Conservation (phyloP, 2,113 vertebrate species). For the Serinus canaria region DNA sequence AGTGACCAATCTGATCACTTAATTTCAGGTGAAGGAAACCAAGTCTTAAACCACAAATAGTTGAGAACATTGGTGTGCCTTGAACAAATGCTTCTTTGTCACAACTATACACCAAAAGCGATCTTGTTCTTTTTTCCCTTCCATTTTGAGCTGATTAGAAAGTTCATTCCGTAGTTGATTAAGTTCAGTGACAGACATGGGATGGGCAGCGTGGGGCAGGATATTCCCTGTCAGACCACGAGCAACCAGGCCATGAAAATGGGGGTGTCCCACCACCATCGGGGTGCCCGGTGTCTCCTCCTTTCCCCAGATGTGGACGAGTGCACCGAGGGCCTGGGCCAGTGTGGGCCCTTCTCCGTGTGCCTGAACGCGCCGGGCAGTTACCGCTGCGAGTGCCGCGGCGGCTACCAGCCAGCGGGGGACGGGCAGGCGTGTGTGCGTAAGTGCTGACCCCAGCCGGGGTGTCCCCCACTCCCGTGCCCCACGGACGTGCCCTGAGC, state of each 20-base stretch:
- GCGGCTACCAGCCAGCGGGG: slow-evolving; percentile 69
- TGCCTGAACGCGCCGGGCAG: slow-evolving; percentile 83
- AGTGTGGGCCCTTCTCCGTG: slow-evolving; percentile 77
- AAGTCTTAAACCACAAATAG: neutral
- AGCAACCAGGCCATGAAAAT: neutral
- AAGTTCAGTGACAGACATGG: neutral
- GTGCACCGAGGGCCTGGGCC: slow-evolving; percentile 74
- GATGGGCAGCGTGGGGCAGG: neutral
- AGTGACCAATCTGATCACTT: neutral
- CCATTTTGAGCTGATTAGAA: slow-evolving; percentile 54
- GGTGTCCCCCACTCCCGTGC: fast-evolving
- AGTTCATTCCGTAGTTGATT: slow-evolving; percentile 67
- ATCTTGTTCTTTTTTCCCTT: neutral
- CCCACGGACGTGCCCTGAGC: fast-evolving
- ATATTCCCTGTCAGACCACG: fast-evolving
- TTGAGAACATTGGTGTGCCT: neutral
- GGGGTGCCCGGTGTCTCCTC: neutral
- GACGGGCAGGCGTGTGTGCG: slow-evolving; percentile 79
- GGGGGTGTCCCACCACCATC: neutral
- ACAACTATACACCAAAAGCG: neutral
- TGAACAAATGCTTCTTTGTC: neutral
- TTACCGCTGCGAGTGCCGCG: slow-evolving; percentile 83
- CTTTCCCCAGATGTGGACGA: slow-evolving; percentile 83
- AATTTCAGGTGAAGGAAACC: neutral
- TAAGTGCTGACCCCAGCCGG: slow-evolving; percentile 42